phyloP scores from a whole-genome alignment of 92 coral and sea anemone genomes.

The Phymanthus crucifer region DNA sequence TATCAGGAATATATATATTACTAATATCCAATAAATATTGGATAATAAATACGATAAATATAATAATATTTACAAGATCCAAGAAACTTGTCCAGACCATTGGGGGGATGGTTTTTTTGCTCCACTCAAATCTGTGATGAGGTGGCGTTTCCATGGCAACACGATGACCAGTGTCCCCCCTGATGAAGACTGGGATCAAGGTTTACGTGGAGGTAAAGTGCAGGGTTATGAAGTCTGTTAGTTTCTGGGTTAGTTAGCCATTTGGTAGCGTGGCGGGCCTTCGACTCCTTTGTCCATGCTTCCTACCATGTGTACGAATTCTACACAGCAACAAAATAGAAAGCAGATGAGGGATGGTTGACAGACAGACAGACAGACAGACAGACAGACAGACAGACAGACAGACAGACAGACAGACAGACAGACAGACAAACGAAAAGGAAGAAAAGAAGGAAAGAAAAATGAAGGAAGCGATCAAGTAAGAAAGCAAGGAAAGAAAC shows the following conservation, averaged over 20 bases:
- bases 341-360: not conserved
- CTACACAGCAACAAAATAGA: slow-evolving; percentile 41
- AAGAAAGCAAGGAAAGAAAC: no score
- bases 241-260: slow-evolving; percentile 30
- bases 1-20: not conserved
- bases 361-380: no score
- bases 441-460: no score
- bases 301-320: slow-evolving; percentile 87
- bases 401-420: no score
- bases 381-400: no score
- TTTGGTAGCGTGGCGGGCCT: slow-evolving; percentile 78
- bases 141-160: slow-evolving; percentile 10
- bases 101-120: not conserved
- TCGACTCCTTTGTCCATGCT: slow-evolving; percentile 83
- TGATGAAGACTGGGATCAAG: not conserved
- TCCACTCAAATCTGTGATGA: not conserved
- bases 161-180: not conserved
- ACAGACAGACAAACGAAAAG: no score
- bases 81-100: not conserved
- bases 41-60: not conserved
- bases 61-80: not conserved
- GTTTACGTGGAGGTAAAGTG: not conserved
- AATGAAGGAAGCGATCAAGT: no score
- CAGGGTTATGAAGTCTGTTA: not conserved
- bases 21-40: not conserved